These are phyloP conservation scores for Zophobas morio DNA, from an alignment of 1,140 invertebrate species.

Conservation along the genomic window DNA sequence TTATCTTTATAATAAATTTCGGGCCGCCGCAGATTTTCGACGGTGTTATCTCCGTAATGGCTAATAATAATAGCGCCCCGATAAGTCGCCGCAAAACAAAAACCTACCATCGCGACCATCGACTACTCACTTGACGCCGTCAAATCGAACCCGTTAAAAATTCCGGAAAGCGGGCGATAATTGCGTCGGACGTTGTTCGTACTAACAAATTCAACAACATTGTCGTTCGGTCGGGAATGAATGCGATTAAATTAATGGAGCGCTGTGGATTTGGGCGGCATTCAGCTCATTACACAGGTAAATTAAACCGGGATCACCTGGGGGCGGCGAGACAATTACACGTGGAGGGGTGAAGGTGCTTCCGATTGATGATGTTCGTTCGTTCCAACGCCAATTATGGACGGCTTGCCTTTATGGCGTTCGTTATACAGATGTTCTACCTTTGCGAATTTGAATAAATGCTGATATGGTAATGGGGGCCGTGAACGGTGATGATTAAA, in stretches of 20 bases:
- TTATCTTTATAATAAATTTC: slow-evolving; percentile 55
- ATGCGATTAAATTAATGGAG: slow-evolving; percentile 56
- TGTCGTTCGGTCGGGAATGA: slow-evolving; percentile 36
- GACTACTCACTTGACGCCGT: too few relatives aligned
- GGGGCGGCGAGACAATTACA: slow-evolving; percentile 63
- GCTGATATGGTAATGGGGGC: slow-evolving; percentile 52
- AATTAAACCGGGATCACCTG: slow-evolving; percentile 65
- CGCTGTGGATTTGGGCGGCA: slow-evolving; percentile 53
- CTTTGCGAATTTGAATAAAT: slow-evolving; percentile 55
- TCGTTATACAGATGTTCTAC: slow-evolving; percentile 54
- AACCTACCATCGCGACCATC: too few relatives aligned
- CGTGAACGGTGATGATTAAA: slow-evolving; percentile 51
- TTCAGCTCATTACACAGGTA: slow-evolving; percentile 67
- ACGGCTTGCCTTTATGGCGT: slow-evolving; percentile 54
- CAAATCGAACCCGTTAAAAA: neutral
- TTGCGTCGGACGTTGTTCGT: neutral
- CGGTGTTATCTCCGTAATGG: slow-evolving; percentile 6
- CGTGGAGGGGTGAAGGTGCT: slow-evolving; percentile 44
- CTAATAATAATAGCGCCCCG: neutral
- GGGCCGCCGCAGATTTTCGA: slow-evolving; percentile 7
- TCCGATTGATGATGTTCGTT: slow-evolving; percentile 52
- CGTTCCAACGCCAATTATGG: slow-evolving; percentile 54
- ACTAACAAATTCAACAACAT: slow-evolving; percentile 10
- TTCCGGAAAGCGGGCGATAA: slow-evolving; percentile 15
- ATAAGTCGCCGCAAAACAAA: too few relatives aligned